These are phyloP conservation scores for Drosophila novamexicana DNA, from an alignment of 1,140 invertebrate genomes.

Conservation along the genomic window DNA sequence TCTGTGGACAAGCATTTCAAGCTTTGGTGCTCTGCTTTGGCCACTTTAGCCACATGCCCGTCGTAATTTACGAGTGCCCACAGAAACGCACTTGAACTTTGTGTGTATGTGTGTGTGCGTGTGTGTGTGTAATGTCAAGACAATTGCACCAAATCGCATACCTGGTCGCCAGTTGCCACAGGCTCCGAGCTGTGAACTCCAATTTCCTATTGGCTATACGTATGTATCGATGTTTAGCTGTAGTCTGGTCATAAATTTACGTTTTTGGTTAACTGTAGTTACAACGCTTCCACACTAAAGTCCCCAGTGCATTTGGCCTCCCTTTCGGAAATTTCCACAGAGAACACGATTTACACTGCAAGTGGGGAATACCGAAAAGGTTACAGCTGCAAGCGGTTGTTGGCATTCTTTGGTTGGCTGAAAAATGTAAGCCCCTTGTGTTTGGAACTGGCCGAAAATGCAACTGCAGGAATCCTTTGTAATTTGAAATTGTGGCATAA, in stretches of 20 bases:
- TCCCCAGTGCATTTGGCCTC: conserved; percentile 12
- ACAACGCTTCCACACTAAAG: conserved; percentile 22
- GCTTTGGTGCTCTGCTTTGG: conserved; percentile 32
- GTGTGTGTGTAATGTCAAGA: conserved; percentile 44
- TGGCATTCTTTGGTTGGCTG: conserved; percentile 22
- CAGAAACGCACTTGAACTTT: conserved; percentile 37
- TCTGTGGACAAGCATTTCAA: conserved; percentile 21
- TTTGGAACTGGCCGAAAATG: conserved; percentile 28
- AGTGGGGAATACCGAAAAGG: background rate
- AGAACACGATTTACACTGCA: conserved; percentile 15
- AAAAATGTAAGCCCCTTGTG: conserved; percentile 25
- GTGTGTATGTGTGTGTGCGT: background rate
- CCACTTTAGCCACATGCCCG: conserved; percentile 62
- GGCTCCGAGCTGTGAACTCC: background rate
- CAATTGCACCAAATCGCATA: conserved; percentile 50
- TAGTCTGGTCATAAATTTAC: conserved; percentile 62
- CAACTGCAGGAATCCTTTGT: conserved; percentile 48
- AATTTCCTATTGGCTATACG: background rate
- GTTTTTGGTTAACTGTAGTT: conserved; percentile 64
- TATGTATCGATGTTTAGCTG: conserved; percentile 47
- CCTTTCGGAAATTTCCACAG: conserved; percentile 38
- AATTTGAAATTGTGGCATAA: conserved; percentile 74
- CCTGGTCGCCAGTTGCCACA: background rate
- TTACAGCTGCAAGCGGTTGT: conserved; percentile 7
- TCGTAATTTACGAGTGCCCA: conserved; percentile 62